Evolutionary conservation across 2,888 invertebrate species (phyloP).

Genomic region (Corbicula japonica): DNA sequence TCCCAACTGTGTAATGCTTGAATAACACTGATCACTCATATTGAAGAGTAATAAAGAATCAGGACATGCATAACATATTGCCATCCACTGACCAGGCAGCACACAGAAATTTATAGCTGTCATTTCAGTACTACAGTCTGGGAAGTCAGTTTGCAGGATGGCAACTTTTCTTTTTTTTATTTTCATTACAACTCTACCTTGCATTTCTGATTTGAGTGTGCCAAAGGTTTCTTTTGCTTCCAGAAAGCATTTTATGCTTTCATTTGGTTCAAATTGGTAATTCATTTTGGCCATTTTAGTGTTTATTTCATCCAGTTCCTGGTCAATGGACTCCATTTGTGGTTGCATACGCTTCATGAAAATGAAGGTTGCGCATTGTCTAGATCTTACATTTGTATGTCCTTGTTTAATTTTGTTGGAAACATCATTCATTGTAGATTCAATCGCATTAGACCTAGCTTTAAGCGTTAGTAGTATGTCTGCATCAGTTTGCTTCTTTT

Average conservation of each 20-base stretch:
- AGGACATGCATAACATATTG: neutral
- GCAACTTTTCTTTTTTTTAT: neutral
- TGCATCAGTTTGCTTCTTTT: neutral
- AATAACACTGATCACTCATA: neutral
- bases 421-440: neutral
- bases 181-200: neutral
- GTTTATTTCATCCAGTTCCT: neutral
- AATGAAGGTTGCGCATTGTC: neutral
- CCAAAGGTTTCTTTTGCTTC: neutral
- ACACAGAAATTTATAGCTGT: neutral
- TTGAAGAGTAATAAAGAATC: neutral
- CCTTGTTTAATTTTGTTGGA: neutral
- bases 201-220: too few relatives aligned
- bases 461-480: neutral
- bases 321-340: neutral
- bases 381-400: neutral
- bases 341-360: neutral
- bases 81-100: neutral
- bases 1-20: neutral
- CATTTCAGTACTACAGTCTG: neutral
- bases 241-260: neutral
- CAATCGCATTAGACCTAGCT: neutral
- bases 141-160: neutral
- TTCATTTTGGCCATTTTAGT: neutral
- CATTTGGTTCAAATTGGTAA: neutral